A percentile compares a stretch with the other conserved stretches of the same genome.
phyloP scores from a whole-genome alignment of 2,797 vertebrate species.

The Rallus crepitans region DNA sequence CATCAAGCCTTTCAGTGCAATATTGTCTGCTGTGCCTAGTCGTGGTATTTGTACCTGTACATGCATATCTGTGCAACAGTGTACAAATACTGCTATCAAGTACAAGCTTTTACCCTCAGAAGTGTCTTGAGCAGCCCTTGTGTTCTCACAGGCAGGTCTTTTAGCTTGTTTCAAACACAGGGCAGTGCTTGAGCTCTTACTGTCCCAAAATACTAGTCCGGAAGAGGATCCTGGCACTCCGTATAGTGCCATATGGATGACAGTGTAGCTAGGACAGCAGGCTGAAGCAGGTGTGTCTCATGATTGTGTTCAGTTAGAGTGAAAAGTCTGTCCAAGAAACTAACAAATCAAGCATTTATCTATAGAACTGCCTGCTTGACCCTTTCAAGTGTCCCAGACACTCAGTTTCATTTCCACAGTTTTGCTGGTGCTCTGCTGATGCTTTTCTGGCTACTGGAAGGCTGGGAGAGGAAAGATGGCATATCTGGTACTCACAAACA shows the following conservation, averaged over 20 bases:
- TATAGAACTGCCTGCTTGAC: background rate
- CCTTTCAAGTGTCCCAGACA: background rate
- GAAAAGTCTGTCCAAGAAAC: background rate
- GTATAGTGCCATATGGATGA: conserved; percentile 5
- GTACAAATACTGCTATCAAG: background rate
- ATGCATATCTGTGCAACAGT: background rate
- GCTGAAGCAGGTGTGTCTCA: background rate
- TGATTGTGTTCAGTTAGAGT: background rate
- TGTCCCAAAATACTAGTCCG: background rate
- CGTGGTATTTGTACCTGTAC: background rate
- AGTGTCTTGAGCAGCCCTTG: background rate
- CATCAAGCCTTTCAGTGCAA: background rate
- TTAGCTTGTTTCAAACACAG: background rate
- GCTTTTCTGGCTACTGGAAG: background rate
- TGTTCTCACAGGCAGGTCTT: background rate
- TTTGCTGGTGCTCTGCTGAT: background rate
- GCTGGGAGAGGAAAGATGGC: background rate
- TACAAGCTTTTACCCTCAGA: background rate
- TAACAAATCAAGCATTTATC: background rate
- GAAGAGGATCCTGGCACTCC: conserved; percentile 6
- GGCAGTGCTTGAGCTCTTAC: background rate
- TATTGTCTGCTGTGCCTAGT: background rate
- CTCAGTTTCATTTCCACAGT: background rate
- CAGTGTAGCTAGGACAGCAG: background rate
- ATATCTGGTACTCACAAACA: background rate